Evolutionary conservation across 2,888 invertebrate genomes (phyloP), one percentile per base, ranked within the genome.

Genomic region (Liposcelis brunnea): DNA sequence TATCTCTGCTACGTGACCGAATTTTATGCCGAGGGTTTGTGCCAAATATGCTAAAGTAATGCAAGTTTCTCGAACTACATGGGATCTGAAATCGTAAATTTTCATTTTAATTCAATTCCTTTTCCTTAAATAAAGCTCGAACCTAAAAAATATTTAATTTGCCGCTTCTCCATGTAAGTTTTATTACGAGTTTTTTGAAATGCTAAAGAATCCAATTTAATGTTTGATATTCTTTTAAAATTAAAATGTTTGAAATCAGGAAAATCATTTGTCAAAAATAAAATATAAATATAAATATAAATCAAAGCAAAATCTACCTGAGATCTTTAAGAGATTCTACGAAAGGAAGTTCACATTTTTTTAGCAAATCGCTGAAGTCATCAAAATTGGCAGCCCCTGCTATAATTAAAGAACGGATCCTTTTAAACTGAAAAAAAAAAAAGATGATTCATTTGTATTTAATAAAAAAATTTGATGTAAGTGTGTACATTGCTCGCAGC

Each of bases 51-150:
- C 90, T 55, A 95, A 78, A 1, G 94, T 90, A 49, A 95, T 83
- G 59, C 94, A 95, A 1, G 90, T 89, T 63, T 98, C 98, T 42
- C 97, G 74, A 1, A 94, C 94, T 49, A 95, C 87, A 67, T 86
- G 85, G 53, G 95, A 97, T 57, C 63, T 53, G 38, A 18, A 53
- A 50, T 31, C 43, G 54, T 42, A n/a, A n/a, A n/a, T n/a, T n/a
- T n/a, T n/a, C n/a, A n/a, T n/a, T n/a, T n/a, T n/a, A n/a, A n/a
- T n/a, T n/a, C n/a, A n/a, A n/a, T n/a, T n/a, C n/a, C n/a, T n/a
- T n/a, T n/a, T n/a, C n/a, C n/a, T n/a, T n/a, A n/a, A n/a, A n/a
- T n/a, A n/a, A n/a, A n/a, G n/a, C n/a, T n/a, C n/a, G n/a, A n/a
- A n/a, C n/a, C n/a, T n/a, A n/a, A n/a, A n/a, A n/a, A n/a, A n/a